Percentiles rank a stretch among this genome's conserved stretches.
phyloP scores from a whole-genome alignment of 2,113 vertebrate species.

The Pelecanoides urinatrix region DNA sequence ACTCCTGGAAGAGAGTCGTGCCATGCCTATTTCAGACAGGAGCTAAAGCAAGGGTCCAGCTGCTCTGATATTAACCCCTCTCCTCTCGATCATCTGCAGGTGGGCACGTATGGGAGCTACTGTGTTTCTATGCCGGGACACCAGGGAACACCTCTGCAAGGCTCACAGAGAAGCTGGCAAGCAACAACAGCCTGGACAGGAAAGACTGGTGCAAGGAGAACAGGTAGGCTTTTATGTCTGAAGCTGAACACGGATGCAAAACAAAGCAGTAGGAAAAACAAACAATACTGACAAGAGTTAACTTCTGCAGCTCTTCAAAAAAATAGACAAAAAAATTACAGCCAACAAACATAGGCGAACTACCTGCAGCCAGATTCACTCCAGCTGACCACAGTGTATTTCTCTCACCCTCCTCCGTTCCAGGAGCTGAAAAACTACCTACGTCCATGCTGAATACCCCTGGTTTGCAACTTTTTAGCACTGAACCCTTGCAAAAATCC shows the following conservation, averaged over 20 bases:
- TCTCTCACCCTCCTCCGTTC: background rate
- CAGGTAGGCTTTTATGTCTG: background rate
- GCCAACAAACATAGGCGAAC: background rate
- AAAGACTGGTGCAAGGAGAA: background rate
- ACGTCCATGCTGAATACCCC: rapidly evolving
- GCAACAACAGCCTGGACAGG: background rate
- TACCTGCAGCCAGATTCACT: background rate
- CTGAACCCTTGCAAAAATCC: background rate
- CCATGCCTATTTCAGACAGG: background rate
- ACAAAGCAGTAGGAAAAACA: background rate
- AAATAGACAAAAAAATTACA: background rate
- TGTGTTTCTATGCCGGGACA: background rate
- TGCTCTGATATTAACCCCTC: background rate
- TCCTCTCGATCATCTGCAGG: background rate
- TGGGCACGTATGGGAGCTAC: background rate
- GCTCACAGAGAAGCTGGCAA: background rate
- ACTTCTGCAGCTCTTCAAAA: background rate
- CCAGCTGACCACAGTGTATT: background rate
- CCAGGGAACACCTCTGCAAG: background rate
- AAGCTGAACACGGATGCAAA: background rate
- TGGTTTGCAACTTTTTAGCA: background rate
- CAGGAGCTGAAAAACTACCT: background rate
- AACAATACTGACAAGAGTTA: background rate
- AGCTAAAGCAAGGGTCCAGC: background rate
- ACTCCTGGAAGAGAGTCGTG: background rate